Base-by-base conservation (phyloP, 2,797 vertebrate species). In the Alfaro cultratus region DNA sequence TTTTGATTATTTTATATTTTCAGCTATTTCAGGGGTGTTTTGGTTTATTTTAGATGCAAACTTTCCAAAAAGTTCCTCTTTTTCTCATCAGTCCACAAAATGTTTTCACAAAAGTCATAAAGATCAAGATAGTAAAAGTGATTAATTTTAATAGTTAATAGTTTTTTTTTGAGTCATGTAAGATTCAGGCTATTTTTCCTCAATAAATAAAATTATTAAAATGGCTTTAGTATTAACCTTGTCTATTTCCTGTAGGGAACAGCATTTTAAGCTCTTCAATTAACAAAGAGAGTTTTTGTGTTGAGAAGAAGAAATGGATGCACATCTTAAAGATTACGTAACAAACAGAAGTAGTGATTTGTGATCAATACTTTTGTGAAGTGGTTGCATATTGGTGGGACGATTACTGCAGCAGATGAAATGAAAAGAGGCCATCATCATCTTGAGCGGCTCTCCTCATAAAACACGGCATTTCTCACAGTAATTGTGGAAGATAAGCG, bases 281-380 rank as follows among this genome's bases (percentile, higher is more conserved):
- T 80, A 91, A 92, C 76, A 91, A 92, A 75, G 77, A 77, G 74
- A 49, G 73, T 78, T 73, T 81, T 91, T 86, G 83, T 11, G 64
- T 74, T 73, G 78, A 74, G 74, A 85, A 73, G 87, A 83, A 81
- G 64, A 80, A 83, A 82, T 0, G 18, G 70, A 85, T 76, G 76
- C 43, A 73, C 47, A 73, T 76, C 64, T 74, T 83, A 74, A 81
- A 78, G 85, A 92, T 89, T 84, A 85, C 85, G 74, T 82, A 88
- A 81, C 86, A 90, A 85, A 76, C 80, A 83, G 62, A 80, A 60
- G 60, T 47, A 34, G 89, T 95, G 90, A 77, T 83, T 88, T 49
- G 78, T 80, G 83, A 93, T 90, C 86, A 60, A 92, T 85, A 81
- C 74, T 79, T 89, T 88, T 51, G 80, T 84, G 70, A 47, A 73